Evolutionary conservation across 2,888 invertebrate species (phyloP), one percentile per base, ranked within the genome.

Genomic region (Cotesia congregata): DNA sequence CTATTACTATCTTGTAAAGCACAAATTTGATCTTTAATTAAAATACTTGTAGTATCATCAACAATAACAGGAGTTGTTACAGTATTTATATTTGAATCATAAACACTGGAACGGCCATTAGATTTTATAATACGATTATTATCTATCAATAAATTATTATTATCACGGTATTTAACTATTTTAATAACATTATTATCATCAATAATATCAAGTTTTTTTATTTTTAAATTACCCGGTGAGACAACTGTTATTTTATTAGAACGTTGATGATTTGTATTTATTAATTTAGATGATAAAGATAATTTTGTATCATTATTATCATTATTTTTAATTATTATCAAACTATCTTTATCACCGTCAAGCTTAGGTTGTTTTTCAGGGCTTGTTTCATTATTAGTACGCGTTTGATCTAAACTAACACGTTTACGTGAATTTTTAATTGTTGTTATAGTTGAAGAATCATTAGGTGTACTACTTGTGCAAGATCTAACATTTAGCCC

Each of bases 361-460:
- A 86, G 80, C 74, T 88, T 89, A 12, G 86, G 84, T 74, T 87
- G 88, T 75, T 89, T 89, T 67, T 89, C 89, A 6, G 88, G 88
- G 80, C 88, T 89, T 72, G 86, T 83, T 30, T 87, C 88, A 15
- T 80, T 81, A 15, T 81, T 80, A 73, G 82, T 82, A 69, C 83
- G 83, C 69, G 81, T 67, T 17, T 69, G 65, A 17, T 82, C 80
- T 41, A 80, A 68, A 79, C 85, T 87, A 77, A 86, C 85, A 78
- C 89, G 88, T 79, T 89, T 89, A 62, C 89, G 85, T 65, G 85
- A 84, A 82, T 84, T 87, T 81, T 86, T 88, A 7, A 15, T 65
- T 5, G 65, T 59, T 15, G 67, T 20, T 72, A 79, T 79, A 3
- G 60, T 77, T 50, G 81, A 82, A 7, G 67, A 64, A 12, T 84